Conservation (phyloP, 64 coral and sea anemone species). For the Cladopsammia gracilis region DNA sequence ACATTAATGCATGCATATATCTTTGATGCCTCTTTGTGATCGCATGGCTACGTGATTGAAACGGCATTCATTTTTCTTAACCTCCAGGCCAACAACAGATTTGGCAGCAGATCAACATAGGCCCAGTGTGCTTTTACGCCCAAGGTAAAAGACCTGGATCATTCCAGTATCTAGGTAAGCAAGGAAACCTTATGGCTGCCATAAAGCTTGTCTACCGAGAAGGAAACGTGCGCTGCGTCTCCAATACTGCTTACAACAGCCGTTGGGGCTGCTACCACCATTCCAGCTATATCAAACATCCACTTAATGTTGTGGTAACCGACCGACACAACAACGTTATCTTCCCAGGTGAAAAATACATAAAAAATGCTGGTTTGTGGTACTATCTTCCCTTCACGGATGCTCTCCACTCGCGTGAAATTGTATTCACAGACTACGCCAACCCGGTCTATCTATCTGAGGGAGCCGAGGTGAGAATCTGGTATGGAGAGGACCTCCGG, state of each 20-base stretch:
- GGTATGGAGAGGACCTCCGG: conserved; percentile 65
- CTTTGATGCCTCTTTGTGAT: too few relatives aligned
- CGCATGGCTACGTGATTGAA: background rate
- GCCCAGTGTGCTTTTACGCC: conserved; percentile 75
- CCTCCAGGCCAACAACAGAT: conserved; percentile 1
- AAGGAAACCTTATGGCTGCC: conserved; percentile 31
- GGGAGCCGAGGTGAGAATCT: background rate
- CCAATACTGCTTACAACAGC: conserved; percentile 28
- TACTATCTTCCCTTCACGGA: conserved; percentile 50
- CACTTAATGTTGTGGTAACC: conserved; percentile 56
- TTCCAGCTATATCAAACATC: background rate
- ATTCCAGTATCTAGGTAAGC: background rate
- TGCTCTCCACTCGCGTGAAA: conserved; percentile 37
- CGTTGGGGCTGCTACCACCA: conserved; percentile 63
- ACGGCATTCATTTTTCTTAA: background rate
- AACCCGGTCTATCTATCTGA: conserved; percentile 48
- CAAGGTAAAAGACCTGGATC: conserved; percentile 46
- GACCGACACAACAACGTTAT: conserved; percentile 13
- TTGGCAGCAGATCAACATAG: conserved; percentile 70
- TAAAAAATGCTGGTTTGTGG: conserved; percentile 37
- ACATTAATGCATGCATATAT: too few relatives aligned
- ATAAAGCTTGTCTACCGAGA: conserved; percentile 51
- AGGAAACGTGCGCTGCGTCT: conserved; percentile 4
- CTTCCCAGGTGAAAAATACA: conserved; percentile 39
- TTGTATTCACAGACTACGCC: conserved; percentile 55